Base-by-base conservation (phyloP, 2,113 vertebrate species). In the Bos javanicus region DNA sequence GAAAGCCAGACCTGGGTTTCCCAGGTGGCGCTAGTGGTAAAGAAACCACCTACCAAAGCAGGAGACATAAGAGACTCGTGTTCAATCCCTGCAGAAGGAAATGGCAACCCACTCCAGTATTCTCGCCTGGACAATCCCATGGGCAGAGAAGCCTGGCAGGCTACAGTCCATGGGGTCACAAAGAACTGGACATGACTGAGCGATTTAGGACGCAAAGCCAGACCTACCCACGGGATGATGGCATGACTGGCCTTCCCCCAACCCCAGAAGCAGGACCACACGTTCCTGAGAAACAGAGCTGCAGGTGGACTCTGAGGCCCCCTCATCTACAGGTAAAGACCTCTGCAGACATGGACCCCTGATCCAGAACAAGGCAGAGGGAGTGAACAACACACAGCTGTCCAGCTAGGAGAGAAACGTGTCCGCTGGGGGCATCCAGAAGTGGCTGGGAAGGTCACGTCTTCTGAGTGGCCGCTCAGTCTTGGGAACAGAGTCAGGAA, bases 151-250 rank as follows among this genome's bases (percentile, higher is more conserved):
- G 36, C 71, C 71, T 76, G 23, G 71, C 3, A 12, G 39, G n/a
- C 67, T 71, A 71, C 67, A 71, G 67, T 71, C 67, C 3, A 39
- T 5, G 67, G n/a, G 36, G 71, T 43, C 39, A 43, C 71, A 76
- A 23, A 76, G 36, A 76, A 36, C 2, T 26, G 71, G 71, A 43
- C 6, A 43, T 3, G 6, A 76, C 39, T 14, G 71, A 76, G 71
- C 0, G 3, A 76, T 43, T 43, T 76, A 26, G 71, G 21, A 43
- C 0, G 0, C 71, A 2, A 28, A 23, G 46, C 23, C 25, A 83
- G 86, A 28, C 10, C 8, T 3, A 0, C 2, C 33, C 0, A 1
- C 0, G 8, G 92, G 43, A 62, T 3, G 15, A 26, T 0, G 9
- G 90, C 9, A 2, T 28, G 15, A 2, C 6, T 15, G 56, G 59